phyloP scores from a whole-genome alignment of 2,888 invertebrate genomes.

The Arctia plantaginis region DNA sequence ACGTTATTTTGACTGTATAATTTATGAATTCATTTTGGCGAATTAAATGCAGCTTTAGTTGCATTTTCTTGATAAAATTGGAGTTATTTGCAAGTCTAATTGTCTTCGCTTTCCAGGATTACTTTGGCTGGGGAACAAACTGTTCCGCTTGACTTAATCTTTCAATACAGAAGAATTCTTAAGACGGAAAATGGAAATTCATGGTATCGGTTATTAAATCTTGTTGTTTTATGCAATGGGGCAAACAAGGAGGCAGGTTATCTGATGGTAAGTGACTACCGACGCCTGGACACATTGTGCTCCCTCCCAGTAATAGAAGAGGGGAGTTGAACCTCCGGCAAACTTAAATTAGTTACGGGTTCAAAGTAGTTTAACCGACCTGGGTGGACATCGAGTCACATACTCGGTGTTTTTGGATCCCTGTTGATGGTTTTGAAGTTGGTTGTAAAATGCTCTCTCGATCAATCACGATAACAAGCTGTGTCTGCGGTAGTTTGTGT shows the following conservation, averaged over 20 bases:
- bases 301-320: too few species aligned
- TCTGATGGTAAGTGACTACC: too few species aligned
- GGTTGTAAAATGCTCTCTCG: too few species aligned
- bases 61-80: conserved; percentile 79
- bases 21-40: conserved; percentile 66
- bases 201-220: background rate
- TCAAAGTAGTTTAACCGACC: too few species aligned
- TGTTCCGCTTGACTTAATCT: conserved; percentile 66
- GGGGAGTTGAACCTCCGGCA: too few species aligned
- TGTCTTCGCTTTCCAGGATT: conserved; percentile 65
- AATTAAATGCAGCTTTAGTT: conserved; percentile 72
- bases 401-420: too few species aligned
- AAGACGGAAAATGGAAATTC: conserved; percentile 30
- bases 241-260: background rate
- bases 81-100: conserved; percentile 80
- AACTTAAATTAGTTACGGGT: background rate
- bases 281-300: too few species aligned
- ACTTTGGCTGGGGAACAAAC: conserved; percentile 63
- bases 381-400: too few species aligned
- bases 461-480: too few species aligned
- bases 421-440: too few species aligned
- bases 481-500: too few species aligned
- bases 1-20: conserved; percentile 59
- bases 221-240: too few species aligned
- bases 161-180: conserved; percentile 55